These are phyloP conservation scores for Ypsolopha sequella DNA, from an alignment of 2,888 invertebrate genomes.

Conservation along the genomic window DNA sequence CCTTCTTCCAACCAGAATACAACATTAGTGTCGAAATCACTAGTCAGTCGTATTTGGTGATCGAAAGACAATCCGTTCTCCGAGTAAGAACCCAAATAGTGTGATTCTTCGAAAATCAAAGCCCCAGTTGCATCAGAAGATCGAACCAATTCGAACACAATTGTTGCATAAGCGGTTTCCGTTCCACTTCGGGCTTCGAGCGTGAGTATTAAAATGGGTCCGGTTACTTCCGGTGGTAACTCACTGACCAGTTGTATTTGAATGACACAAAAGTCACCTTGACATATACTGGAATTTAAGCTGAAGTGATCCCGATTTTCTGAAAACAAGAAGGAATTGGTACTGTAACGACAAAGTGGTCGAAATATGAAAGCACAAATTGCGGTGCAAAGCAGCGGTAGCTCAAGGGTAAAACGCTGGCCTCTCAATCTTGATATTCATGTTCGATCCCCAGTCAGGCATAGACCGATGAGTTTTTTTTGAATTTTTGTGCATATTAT, in stretches of 20 bases:
- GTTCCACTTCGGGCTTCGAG: constrained; percentile 14
- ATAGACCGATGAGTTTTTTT: too few relatives aligned
- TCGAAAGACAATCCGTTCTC: constrained; percentile 7
- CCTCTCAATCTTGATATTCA: too few relatives aligned
- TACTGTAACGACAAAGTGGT: too few relatives aligned
- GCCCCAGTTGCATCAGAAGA: background rate
- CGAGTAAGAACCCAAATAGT: constrained; percentile 12
- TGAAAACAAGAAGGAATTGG: too few relatives aligned
- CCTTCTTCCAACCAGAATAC: constrained; percentile 10
- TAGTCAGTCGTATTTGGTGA: constrained; percentile 5
- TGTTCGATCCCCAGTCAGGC: too few relatives aligned
- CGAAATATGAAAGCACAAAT: too few relatives aligned
- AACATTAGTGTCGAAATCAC: constrained; percentile 9
- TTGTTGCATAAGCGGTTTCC: constrained; percentile 10
- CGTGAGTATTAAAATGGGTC: constrained; percentile 16
- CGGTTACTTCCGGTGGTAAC: constrained; percentile 13
- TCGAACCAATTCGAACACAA: background rate
- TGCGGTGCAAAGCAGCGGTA: too few relatives aligned
- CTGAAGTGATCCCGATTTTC: too few relatives aligned
- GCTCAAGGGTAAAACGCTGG: too few relatives aligned
- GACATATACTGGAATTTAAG: too few relatives aligned
- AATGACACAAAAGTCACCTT: too few relatives aligned
- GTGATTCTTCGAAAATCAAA: constrained; percentile 1
- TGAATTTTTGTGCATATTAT: too few relatives aligned
- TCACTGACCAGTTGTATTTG: constrained; percentile 10